Evolutionary conservation across 2,888 invertebrate genomes (phyloP), one percentile per base, ranked within the genome.

Genomic region (Hoplodrina blanda): DNA sequence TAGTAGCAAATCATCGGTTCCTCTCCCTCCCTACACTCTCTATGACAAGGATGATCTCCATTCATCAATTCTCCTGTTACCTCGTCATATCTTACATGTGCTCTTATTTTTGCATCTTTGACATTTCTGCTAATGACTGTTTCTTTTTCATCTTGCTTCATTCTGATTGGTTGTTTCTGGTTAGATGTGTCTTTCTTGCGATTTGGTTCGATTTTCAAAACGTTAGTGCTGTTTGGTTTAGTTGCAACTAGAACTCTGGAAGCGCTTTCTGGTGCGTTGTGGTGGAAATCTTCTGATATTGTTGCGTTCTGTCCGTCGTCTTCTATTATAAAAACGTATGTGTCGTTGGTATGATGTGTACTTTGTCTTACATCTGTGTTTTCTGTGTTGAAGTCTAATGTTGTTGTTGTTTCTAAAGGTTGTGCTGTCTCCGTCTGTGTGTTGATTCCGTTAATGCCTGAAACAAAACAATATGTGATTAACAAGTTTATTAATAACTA

Each of bases 1-100:
- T 98, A 98, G 68, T 96, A 96, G 86, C 98, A 98, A 33, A 96
- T 96, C 97, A 97, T 97, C 1, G 97, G 96, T 8, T 96, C 94
- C 57, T 96, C 95, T 0, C 96, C 96, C 75, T 96, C 96, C 30
- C 88, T 92, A 88, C 98, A 98, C 84, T 96, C 95, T 83, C 98
- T 96, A 41, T 96, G 93, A 89, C 98, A 98, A 0, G 97, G 97
- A 81, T 96, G 96, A 15, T 92, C 91, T 15, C 93, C 94, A 17
- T 91, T 92, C 15, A 94, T 89, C 41, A 95, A 75, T 83, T 95
- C 95, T 49, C 95, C 95, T 5, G 95, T 95, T 0, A 94, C 94
- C 85, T 94, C 94, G 70, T 95, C 95, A 66, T 95, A 95, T 71
- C 92, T 89, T 1, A 91, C 89, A 76, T 95, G 94, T 62, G 91